A percentile compares a stretch with the other conserved stretches of the same genome.
Conservation (phyloP, 2,113 vertebrate genomes). For the human (Homo sapiens) region DNA sequence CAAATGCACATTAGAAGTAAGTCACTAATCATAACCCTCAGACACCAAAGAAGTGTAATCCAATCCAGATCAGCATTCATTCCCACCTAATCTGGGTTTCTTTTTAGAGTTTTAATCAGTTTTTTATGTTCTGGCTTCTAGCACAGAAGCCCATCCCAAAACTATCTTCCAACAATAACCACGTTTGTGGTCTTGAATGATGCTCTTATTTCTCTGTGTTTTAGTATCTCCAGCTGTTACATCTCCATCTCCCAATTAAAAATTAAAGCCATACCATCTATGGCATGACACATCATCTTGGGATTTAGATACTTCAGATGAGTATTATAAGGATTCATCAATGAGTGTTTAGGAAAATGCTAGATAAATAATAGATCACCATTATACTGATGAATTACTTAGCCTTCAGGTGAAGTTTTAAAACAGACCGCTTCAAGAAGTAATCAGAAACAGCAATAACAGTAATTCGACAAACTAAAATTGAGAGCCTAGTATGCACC, state of each 20-base stretch:
- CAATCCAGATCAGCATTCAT: background rate
- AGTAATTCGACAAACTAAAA: background rate
- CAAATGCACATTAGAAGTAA: conserved; percentile 60
- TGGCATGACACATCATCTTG: background rate
- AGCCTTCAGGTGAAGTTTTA: conserved; percentile 2
- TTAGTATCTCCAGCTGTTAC: background rate
- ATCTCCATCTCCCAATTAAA: background rate
- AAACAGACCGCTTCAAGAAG: background rate
- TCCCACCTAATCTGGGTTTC: background rate
- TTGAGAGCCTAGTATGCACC: background rate
- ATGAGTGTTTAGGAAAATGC: background rate
- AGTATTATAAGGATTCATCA: background rate
- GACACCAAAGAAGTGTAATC: background rate
- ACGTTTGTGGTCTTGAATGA: background rate
- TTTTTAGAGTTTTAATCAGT: background rate
- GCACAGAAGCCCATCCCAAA: background rate
- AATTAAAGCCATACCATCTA: background rate
- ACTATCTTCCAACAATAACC: background rate
- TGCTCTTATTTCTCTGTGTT: background rate
- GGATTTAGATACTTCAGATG: background rate
- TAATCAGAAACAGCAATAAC: background rate
- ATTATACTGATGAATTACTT: background rate
- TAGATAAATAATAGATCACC: background rate
- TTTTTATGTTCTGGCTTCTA: background rate
- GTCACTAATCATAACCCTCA: conserved; percentile 8